Conservation (phyloP, 2,113 vertebrate species). For the Heterochromis multidens region DNA sequence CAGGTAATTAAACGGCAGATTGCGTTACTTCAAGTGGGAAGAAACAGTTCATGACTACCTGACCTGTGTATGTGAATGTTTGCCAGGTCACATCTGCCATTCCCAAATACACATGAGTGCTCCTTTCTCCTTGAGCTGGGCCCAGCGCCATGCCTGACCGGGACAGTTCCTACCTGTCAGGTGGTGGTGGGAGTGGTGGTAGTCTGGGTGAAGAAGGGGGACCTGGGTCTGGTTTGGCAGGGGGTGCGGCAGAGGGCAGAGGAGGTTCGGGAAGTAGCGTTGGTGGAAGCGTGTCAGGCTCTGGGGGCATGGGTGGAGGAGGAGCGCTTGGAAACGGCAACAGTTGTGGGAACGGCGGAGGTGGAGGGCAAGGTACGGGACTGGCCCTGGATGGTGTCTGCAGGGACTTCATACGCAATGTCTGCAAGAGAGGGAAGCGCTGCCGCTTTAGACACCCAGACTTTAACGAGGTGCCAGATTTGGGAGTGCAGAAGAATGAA, state of each 20-base stretch:
- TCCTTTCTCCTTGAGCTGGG: conserved; percentile 65
- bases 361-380: conserved; percentile 58
- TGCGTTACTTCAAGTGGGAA: not conserved
- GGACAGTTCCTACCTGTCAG: conserved; percentile 81
- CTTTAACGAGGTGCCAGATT: conserved; percentile 89
- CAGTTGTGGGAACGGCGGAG: conserved; percentile 74
- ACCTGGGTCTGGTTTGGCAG: conserved; percentile 62
- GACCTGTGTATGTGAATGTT: conserved; percentile 14
- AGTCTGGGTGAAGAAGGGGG: conserved; percentile 71
- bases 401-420: conserved; percentile 93
- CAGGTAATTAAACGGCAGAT: conserved; percentile 7
- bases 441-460: conserved; percentile 95
- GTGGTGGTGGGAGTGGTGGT: conserved; percentile 67
- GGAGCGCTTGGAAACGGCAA: conserved; percentile 76
- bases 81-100: conserved; percentile 16
- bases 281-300: conserved; percentile 46
- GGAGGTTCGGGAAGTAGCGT: conserved; percentile 63
- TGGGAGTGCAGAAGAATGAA: conserved; percentile 95
- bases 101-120: conserved; percentile 71
- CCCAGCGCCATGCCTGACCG: conserved; percentile 89
- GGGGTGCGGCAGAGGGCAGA: conserved; percentile 59
- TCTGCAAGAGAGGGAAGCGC: conserved; percentile 94
- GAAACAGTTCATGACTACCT: not conserved
- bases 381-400: conserved; percentile 84
- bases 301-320: conserved; percentile 72